These are phyloP conservation scores for Coptodon bakossiorum DNA, from an alignment of 2,113 vertebrate genomes.

Conservation along the genomic window DNA sequence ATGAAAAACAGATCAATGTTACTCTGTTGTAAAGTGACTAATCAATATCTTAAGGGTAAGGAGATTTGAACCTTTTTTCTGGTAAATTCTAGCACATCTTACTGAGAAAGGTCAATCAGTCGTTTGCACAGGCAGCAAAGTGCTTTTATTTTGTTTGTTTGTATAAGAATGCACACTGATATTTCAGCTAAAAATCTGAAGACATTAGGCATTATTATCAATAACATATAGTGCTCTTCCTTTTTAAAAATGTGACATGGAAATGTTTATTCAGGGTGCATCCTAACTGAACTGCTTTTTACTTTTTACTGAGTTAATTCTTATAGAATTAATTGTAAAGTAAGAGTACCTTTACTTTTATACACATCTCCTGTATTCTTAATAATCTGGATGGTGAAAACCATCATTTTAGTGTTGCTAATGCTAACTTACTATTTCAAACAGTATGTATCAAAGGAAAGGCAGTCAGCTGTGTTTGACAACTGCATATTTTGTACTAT, in stretches of 20 bases:
- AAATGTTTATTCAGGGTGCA: neutral
- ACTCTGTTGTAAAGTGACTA: neutral
- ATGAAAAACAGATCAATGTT: neutral
- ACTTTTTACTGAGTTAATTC: neutral
- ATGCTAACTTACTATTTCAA: neutral
- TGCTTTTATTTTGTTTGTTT: neutral
- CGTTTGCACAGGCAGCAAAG: neutral
- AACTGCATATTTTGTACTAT: neutral
- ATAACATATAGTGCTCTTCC: neutral
- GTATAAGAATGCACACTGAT: fast-evolving
- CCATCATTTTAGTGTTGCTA: neutral
- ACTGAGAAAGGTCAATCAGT: neutral
- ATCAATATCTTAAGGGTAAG: fast-evolving
- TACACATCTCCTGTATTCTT: neutral
- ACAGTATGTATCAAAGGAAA: neutral
- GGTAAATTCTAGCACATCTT: neutral
- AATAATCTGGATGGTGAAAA: neutral
- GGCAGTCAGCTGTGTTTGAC: neutral
- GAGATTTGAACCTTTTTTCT: neutral
- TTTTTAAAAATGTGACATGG: neutral
- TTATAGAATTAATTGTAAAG: neutral
- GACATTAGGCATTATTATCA: neutral
- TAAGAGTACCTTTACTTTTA: fast-evolving
- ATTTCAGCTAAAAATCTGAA: neutral
- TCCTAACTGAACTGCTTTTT: neutral